phyloP scores from a whole-genome alignment of 2,797 vertebrate genomes.

The Phalloptychus januarius region DNA sequence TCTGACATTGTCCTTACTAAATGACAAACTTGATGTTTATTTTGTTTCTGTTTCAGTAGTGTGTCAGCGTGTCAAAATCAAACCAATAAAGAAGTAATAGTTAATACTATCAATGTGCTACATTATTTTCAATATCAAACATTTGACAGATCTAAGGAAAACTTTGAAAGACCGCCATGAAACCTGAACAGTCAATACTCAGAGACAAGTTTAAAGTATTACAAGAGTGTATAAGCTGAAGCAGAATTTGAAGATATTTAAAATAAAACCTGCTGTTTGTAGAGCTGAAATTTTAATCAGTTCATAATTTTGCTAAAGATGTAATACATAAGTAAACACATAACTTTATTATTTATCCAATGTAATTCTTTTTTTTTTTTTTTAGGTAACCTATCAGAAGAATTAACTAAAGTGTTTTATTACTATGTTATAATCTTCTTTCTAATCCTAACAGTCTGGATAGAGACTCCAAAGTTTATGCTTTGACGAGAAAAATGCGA shows the following conservation, averaged over 20 bases:
- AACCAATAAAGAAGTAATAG: neutral
- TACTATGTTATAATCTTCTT: neutral
- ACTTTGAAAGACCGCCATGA: neutral
- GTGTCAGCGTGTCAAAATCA: neutral
- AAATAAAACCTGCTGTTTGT: neutral
- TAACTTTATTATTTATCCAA: neutral
- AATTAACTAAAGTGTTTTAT: neutral
- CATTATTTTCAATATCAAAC: neutral
- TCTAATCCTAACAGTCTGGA: neutral
- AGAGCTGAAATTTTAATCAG: neutral
- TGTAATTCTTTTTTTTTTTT: neutral
- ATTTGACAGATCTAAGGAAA: neutral
- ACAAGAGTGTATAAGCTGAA: neutral
- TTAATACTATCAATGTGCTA: too few species aligned
- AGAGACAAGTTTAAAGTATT: neutral
- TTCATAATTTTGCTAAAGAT: neutral
- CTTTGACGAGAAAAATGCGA: slow-evolving; percentile 17
- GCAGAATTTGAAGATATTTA: neutral
- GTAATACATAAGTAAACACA: neutral
- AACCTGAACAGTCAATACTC: neutral
- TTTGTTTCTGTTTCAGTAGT: neutral
- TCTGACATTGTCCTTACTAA: neutral
- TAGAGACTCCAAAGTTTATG: neutral
- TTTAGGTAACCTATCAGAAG: neutral
- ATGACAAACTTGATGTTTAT: neutral